A percentile compares a stretch with the other conserved stretches of the same genome.
Conservation (phyloP, 2,888 invertebrate genomes). For the Ochlodes sylvanus region DNA sequence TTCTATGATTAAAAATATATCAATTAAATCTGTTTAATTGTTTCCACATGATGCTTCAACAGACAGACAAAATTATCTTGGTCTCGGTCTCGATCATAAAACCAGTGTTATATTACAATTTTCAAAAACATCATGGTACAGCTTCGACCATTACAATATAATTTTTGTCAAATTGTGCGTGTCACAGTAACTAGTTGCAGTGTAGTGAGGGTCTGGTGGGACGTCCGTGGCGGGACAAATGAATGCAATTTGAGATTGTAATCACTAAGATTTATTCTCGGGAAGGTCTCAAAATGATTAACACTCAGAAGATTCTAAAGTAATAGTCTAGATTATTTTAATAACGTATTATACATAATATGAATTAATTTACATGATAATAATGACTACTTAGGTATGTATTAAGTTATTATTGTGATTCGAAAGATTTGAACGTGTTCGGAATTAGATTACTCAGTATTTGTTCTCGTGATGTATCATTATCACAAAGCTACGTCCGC, state of each 20-base stretch:
- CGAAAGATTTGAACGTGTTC: slow-evolving; percentile 3
- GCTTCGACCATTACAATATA: too few relatives aligned
- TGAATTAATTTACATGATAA: slow-evolving; percentile 9
- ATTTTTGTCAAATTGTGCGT: too few relatives aligned
- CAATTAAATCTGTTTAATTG: too few relatives aligned
- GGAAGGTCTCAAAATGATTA: slow-evolving; percentile 9
- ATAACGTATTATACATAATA: slow-evolving; percentile 8
- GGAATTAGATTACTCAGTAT: neutral
- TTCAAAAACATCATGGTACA: too few relatives aligned
- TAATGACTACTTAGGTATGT: slow-evolving; percentile 4
- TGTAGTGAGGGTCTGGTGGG: neutral
- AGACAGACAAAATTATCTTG: too few relatives aligned
- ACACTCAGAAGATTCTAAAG: slow-evolving; percentile 8
- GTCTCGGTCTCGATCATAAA: too few relatives aligned
- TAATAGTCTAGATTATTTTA: slow-evolving; percentile 9
- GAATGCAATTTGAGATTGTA: slow-evolving; percentile 6
- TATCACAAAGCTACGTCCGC: neutral
- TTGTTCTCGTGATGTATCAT: neutral
- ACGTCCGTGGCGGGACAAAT: neutral
- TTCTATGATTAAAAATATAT: too few relatives aligned
- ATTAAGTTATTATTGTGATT: slow-evolving; percentile 5
- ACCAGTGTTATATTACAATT: too few relatives aligned
- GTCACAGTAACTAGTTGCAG: too few relatives aligned
- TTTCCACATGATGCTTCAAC: too few relatives aligned
- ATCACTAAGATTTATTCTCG: slow-evolving; percentile 5